These are phyloP conservation scores for Papilio demoleus DNA, from an alignment of 2,888 invertebrate species.

Conservation along the genomic window DNA sequence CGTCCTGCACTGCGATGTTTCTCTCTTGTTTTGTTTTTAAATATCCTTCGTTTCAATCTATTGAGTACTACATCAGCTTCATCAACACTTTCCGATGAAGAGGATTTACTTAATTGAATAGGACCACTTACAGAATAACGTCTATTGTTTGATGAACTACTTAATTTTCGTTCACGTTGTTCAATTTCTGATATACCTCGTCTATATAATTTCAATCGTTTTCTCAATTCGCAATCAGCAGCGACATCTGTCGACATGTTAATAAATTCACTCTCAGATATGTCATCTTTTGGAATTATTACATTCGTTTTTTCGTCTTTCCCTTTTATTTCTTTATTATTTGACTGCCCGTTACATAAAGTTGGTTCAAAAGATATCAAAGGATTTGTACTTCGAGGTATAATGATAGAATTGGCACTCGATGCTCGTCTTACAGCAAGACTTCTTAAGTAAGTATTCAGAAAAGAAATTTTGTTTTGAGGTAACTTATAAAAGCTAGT, in stretches of 20 bases:
- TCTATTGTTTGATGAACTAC: constrained; percentile 64
- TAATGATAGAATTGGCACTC: constrained; percentile 75
- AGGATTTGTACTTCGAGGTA: constrained; percentile 53
- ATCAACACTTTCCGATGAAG: constrained; percentile 80
- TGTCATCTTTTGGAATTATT: constrained; percentile 58
- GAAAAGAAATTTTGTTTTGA: constrained; percentile 77
- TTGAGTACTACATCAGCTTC: constrained; percentile 79
- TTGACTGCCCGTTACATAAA: not conserved
- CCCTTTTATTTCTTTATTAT: not conserved
- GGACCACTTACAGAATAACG: constrained; percentile 71
- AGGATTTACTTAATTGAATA: constrained; percentile 63
- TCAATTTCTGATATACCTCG: constrained; percentile 78
- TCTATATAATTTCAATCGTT: constrained; percentile 79
- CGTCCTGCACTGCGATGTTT: constrained; percentile 68
- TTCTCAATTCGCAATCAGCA: constrained; percentile 76
- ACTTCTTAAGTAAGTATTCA: constrained; percentile 81
- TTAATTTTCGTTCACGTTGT: constrained; percentile 55
- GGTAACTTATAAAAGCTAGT: constrained; percentile 65
- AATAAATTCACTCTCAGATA: constrained; percentile 71
- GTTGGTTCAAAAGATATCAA: not conserved
- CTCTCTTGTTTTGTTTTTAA: constrained; percentile 78
- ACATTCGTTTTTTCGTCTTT: constrained; percentile 51
- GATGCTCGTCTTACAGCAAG: constrained; percentile 70
- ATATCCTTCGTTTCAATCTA: constrained; percentile 78
- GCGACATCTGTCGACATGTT: constrained; percentile 73